Percentiles rank a stretch among this genome's conserved stretches.
These are phyloP conservation scores for Boloria euphrosyne DNA, from an alignment of 2,888 invertebrate species.

Conservation along the genomic window DNA sequence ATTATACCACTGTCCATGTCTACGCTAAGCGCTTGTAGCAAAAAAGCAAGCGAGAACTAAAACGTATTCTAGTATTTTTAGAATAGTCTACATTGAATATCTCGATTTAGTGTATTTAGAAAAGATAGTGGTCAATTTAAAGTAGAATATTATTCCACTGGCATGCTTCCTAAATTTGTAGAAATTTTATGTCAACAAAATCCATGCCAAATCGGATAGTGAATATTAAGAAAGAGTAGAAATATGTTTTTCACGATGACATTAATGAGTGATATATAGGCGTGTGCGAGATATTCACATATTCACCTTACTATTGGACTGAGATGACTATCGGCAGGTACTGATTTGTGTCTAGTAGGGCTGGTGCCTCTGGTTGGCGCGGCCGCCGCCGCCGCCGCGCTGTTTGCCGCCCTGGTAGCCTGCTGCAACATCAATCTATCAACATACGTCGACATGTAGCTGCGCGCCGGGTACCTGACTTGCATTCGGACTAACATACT, in stretches of 20 bases:
- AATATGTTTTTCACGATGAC: no score
- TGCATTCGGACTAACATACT: not conserved
- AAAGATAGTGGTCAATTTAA: no score
- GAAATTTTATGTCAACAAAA: not conserved
- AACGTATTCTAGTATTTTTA: not conserved
- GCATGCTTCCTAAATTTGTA: not conserved
- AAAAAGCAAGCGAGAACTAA: constrained; percentile 15
- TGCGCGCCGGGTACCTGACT: not conserved
- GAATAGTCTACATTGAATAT: not conserved
- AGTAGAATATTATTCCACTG: not conserved
- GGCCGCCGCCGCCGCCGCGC: constrained; percentile 88
- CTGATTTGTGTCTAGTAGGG: constrained; percentile 85
- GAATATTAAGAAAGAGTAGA: no score
- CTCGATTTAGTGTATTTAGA: not conserved
- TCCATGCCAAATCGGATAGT: no score
- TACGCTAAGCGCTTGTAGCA: constrained; percentile 18
- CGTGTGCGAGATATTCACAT: not conserved
- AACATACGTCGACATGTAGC: constrained; percentile 36
- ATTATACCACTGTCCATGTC: not conserved
- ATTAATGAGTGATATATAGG: no score
- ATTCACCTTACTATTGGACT: constrained; percentile 76
- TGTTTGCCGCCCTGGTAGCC: constrained; percentile 93
- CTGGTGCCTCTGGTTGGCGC: constrained; percentile 93
- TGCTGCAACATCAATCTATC: constrained; percentile 58
- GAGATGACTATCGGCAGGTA: constrained; percentile 78